phyloP scores from a whole-genome alignment of 37 sponge, comb jelly and placozoan genomes.

The Geodia barretti region DNA sequence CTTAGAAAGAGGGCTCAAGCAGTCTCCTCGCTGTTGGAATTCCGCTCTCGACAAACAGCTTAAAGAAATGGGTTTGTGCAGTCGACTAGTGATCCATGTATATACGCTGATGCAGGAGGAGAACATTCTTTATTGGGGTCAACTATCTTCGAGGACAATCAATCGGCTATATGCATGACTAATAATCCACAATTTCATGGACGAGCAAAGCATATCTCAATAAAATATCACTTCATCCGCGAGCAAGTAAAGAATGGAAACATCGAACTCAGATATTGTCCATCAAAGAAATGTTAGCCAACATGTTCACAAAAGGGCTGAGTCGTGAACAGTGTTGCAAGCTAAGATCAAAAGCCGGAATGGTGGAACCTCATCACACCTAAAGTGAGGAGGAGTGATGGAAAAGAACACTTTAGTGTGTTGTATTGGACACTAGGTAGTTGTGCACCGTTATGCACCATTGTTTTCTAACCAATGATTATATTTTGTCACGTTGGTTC shows the following conservation, averaged over 20 bases:
- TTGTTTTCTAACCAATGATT: too few species aligned
- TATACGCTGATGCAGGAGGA: slow-evolving; percentile 4
- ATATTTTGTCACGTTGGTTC: too few species aligned
- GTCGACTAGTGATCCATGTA: slow-evolving; percentile 52
- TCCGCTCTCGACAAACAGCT: slow-evolving; percentile 22
- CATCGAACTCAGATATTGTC: slow-evolving; percentile 13
- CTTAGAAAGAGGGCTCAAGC: slow-evolving; percentile 49
- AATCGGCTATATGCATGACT: slow-evolving; percentile 44
- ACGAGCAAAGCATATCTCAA: slow-evolving; percentile 41
- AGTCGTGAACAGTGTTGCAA: slow-evolving; percentile 6
- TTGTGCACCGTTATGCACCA: too few species aligned
- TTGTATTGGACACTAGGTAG: too few species aligned
- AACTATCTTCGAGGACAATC: slow-evolving; percentile 56
- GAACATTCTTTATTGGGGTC: too few species aligned
- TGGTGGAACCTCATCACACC: not conserved
- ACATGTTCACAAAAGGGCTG: slow-evolving; percentile 47
- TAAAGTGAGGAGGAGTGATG: not conserved
- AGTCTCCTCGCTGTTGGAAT: slow-evolving; percentile 49
- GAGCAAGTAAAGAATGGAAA: slow-evolving; percentile 6
- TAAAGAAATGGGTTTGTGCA: slow-evolving; percentile 46
- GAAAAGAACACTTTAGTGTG: too few species aligned
- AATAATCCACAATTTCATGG: slow-evolving; percentile 52
- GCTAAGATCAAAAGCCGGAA: not conserved
- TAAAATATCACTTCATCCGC: slow-evolving; percentile 45
- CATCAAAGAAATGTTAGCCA: slow-evolving; percentile 34